phyloP scores from a whole-genome alignment of 2,113 vertebrate genomes.

The Brachypteracias leptosomus region DNA sequence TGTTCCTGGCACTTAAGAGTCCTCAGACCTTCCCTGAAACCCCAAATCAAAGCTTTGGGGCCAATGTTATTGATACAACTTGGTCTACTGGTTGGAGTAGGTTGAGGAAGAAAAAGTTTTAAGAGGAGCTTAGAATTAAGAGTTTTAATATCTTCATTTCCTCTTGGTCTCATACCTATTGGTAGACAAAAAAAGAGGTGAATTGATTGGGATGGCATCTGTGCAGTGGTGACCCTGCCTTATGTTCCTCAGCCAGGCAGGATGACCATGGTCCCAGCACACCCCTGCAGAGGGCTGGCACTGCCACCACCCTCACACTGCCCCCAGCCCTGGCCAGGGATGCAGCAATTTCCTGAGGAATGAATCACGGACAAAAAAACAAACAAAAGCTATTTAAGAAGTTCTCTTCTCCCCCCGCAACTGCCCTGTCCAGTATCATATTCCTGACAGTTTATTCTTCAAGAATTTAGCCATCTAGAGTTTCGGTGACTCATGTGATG shows the following conservation, averaged over 20 bases:
- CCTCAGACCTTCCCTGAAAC: slow-evolving; percentile 2
- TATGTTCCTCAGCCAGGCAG: background rate
- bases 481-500: slow-evolving; percentile 56
- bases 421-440: slow-evolving; percentile 13
- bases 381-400: slow-evolving; percentile 35
- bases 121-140: background rate
- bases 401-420: background rate
- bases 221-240: background rate
- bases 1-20: background rate
- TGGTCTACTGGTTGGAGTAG: background rate
- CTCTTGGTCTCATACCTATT: background rate
- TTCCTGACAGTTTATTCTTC: slow-evolving; percentile 57
- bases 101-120: background rate
- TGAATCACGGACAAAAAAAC: background rate
- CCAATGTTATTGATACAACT: background rate
- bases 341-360: slow-evolving; percentile 44
- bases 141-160: background rate
- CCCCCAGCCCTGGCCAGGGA: background rate
- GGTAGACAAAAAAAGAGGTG: background rate
- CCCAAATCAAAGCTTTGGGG: background rate
- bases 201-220: background rate
- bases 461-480: slow-evolving; percentile 39
- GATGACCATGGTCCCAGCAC: background rate
- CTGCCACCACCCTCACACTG: background rate
- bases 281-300: background rate